A percentile compares a stretch with the other conserved stretches of the same genome.
Evolutionary conservation across 2,797 vertebrate species (phyloP).

Genomic region (Hypotaenidia okinawae): DNA sequence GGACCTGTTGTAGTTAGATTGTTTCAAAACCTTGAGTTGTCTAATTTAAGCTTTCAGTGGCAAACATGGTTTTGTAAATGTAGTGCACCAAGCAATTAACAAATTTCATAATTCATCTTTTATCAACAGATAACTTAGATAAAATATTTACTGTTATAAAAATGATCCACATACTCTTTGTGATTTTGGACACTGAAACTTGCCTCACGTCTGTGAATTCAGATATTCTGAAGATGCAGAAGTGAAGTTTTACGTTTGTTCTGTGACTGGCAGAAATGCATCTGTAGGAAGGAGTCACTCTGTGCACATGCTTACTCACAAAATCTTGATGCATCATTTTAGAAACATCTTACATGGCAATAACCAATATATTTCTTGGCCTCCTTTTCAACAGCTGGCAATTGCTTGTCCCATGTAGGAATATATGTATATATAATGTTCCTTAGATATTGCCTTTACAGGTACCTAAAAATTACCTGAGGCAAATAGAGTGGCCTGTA

Average conservation of each 20-base stretch:
- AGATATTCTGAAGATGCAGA: not conserved
- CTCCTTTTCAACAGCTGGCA: not conserved
- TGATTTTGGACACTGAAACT: not conserved
- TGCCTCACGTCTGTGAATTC: not conserved
- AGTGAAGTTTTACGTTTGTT: not conserved
- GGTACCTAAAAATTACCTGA: not conserved
- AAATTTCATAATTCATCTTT: not conserved
- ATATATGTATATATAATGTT: not conserved
- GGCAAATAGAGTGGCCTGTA: not conserved
- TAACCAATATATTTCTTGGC: not conserved
- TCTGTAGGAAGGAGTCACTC: not conserved
- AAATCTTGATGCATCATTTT: not conserved
- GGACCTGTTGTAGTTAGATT: not conserved
- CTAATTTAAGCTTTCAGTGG: not conserved
- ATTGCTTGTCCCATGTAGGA: not conserved
- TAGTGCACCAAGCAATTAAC: not conserved
- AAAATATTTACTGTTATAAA: not conserved
- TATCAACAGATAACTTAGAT: not conserved
- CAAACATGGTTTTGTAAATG: not conserved
- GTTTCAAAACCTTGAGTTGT: not conserved
- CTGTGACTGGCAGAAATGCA: not conserved
- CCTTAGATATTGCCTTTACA: not conserved
- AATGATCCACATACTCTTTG: not conserved
- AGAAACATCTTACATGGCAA: not conserved
- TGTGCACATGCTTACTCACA: not conserved